Evolutionary conservation across 2,888 invertebrate genomes (phyloP), one percentile per base, ranked within the genome.

Genomic region (Brachylomia viminalis): DNA sequence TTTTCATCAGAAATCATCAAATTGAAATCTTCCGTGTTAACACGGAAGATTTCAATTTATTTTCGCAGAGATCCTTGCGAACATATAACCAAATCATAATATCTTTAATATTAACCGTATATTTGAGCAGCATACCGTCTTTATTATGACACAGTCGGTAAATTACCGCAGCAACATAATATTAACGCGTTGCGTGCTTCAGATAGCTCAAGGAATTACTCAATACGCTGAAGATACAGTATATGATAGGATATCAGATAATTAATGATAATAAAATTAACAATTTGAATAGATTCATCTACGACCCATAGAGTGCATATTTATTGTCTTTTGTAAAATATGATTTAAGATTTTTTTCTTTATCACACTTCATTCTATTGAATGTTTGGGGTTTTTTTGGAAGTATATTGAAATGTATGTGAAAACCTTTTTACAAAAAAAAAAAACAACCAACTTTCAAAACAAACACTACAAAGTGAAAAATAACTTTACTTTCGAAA

Each of bases 171-270:
- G 77, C 79, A 79, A 80, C 86, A 86, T 88, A 83, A 87, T 83
- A 88, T 87, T 79, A 77, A 75, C 80, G 75, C 77, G 70, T 79
- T 73, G 87, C 87, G 79, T 87, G 85, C 87, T 82, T 87, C 77
- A 82, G 77, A 87, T 87, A 78, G 75, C 86, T 85, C 72, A 69
- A 76, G 75, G 79, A 86, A 87, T 87, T 86, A 86, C 83, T 87
- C 75, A 82, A 84, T 86, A 85, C 59, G 58, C 49, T 65, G 69
- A 61, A 56, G 47, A 52, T 79, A n/a, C n/a, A 83, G 85, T 84
- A 86, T 75, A 81, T 65, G 70, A 0, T 23, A 23, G 4, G 13
- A 56, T 61, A 45, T 73, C 11, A 80, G 80, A 85, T 74, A 75
- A 78, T 69, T 23, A 33, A 54, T 54, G 10, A 42, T 10, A 52